Conservation (phyloP, 2,888 invertebrate species). For the Zygogramma bicolorata region DNA sequence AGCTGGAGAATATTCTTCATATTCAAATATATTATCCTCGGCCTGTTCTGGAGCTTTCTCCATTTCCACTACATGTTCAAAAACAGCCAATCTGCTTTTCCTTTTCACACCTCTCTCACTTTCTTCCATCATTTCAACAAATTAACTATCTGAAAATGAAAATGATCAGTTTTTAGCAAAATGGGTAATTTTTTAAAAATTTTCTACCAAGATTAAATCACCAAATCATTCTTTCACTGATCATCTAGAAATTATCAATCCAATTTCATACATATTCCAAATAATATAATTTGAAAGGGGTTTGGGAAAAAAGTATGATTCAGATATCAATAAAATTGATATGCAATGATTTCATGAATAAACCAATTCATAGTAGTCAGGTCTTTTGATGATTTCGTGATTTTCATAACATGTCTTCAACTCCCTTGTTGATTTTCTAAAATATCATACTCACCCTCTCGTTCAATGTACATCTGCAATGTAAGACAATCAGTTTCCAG, state of each 20-base stretch:
- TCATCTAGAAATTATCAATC: too few species aligned
- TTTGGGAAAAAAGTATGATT: too few species aligned
- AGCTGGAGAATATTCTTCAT: conserved; percentile 52
- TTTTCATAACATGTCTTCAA: too few species aligned
- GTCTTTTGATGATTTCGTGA: too few species aligned
- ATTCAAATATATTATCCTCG: conserved; percentile 39
- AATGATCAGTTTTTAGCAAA: background rate
- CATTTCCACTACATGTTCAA: conserved; percentile 60
- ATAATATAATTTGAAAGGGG: too few species aligned
- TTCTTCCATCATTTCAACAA: conserved; percentile 39
- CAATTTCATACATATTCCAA: too few species aligned
- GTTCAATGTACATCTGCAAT: conserved; percentile 63
- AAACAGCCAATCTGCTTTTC: conserved; percentile 59
- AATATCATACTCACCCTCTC: conserved; percentile 27
- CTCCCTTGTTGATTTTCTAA: background rate
- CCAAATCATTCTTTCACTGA: too few species aligned
- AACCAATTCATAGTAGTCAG: too few species aligned
- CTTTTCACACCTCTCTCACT: conserved; percentile 40
- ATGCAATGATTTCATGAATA: too few species aligned
- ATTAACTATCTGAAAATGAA: background rate
- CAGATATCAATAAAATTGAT: too few species aligned
- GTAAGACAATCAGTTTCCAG: conserved; percentile 64
- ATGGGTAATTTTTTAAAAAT: too few species aligned
- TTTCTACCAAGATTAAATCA: too few species aligned
- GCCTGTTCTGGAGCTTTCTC: conserved; percentile 48